Evolutionary conservation across 1,140 invertebrate species (phyloP).

Genomic region (Megalonaias nervosa): DNA sequence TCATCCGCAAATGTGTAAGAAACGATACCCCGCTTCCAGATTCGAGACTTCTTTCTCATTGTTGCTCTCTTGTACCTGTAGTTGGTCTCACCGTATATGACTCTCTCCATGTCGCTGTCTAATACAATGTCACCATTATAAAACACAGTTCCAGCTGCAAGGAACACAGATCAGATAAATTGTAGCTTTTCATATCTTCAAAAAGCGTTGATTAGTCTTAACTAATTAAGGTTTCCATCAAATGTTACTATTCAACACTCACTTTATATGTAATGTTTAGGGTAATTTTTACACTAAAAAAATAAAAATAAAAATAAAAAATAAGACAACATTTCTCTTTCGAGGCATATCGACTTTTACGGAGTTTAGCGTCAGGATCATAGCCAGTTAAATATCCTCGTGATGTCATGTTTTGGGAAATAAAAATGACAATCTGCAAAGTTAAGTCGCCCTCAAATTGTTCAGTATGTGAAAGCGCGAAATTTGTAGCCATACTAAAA

Average conservation of each 20-base stretch:
- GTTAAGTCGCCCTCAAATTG: too few species aligned
- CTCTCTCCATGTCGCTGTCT: constrained; percentile 16
- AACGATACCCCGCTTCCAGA: constrained; percentile 20
- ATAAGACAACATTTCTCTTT: too few species aligned
- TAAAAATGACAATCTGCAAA: too few species aligned
- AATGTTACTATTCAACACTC: neutral
- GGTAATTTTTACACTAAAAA: too few species aligned
- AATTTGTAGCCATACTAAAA: too few species aligned
- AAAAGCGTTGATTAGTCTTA: neutral
- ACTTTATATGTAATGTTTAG: too few species aligned
- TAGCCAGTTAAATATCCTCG: too few species aligned
- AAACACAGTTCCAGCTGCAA: constrained; percentile 30
- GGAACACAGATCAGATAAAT: neutral
- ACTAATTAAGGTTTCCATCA: neutral
- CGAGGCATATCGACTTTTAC: too few species aligned
- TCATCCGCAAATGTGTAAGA: constrained; percentile 28
- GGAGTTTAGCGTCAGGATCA: too few species aligned
- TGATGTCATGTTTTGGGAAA: too few species aligned
- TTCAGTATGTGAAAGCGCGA: too few species aligned
- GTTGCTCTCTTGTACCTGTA: constrained; percentile 25
- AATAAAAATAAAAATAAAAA: too few species aligned
- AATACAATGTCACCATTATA: constrained; percentile 35
- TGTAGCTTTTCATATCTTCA: neutral
- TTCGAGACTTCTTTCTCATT: constrained; percentile 24
- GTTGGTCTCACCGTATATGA: constrained; percentile 15